Conservation (phyloP, 2,888 invertebrate species). For the Machimus atricapillus region DNA sequence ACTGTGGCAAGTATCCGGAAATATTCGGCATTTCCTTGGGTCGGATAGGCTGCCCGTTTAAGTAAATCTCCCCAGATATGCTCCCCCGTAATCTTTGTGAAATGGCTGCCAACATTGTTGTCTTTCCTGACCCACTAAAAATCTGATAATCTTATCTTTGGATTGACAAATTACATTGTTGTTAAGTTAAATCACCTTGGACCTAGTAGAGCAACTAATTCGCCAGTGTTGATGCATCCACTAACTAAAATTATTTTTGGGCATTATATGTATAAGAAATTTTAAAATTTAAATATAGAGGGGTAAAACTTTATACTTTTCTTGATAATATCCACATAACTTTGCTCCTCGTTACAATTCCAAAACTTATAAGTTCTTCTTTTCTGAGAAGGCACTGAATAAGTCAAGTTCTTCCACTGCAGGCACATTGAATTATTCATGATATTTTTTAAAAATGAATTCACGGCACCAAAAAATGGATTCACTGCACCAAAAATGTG, state of each 20-base stretch:
- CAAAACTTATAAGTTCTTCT: conserved; percentile 59
- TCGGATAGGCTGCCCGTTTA: conserved; percentile 72
- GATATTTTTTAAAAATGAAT: neutral
- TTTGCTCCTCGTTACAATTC: conserved; percentile 48
- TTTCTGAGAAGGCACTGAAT: conserved; percentile 57
- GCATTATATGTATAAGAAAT: neutral
- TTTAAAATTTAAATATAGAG: neutral
- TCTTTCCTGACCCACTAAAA: conserved; percentile 78
- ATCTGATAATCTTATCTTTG: neutral
- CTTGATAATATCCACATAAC: neutral
- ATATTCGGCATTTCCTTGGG: conserved; percentile 74
- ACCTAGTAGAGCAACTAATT: conserved; percentile 78
- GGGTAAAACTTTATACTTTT: neutral
- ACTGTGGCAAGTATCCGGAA: conserved; percentile 87
- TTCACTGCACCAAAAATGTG: neutral
- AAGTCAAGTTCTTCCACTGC: conserved; percentile 59
- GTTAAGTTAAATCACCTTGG: conserved; percentile 65
- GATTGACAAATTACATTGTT: neutral
- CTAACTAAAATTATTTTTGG: conserved; percentile 65
- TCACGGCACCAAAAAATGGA: neutral
- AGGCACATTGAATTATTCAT: conserved; percentile 51
- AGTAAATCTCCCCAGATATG: conserved; percentile 72
- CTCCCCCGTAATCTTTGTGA: conserved; percentile 75
- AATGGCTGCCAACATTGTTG: conserved; percentile 75
- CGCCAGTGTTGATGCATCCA: conserved; percentile 73